Base-by-base conservation (phyloP, 2,888 invertebrate species). In the Mesorhabditis sp. region DNA sequence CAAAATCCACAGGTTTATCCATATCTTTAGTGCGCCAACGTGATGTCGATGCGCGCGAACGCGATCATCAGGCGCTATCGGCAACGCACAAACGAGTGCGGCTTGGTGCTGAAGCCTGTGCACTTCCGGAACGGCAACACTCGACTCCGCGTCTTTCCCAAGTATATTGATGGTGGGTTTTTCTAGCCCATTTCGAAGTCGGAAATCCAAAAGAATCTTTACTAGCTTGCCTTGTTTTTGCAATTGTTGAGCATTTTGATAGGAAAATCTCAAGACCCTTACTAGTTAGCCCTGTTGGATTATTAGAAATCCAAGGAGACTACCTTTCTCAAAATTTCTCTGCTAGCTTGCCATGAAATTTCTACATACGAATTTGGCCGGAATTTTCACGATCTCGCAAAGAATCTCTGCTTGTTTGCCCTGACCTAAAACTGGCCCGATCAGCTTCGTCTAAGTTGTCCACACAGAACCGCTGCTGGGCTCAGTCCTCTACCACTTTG, bases 91-190 rank as follows among this genome's bases (percentile, higher is more conserved):
- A 70, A 80, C 45, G 84, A 85, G 50, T 82, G 84, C 58, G 84
- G 84, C 13, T 71, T 84, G 41, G 84, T 84, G 4, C 74, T 84
- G 28, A 84, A 84, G 70, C 84, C 84, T 5, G 84, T 84, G 5
- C 84, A 84, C 68, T 84, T 84, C 71, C 80, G 80, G 66, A 84
- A 84, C 66, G 84, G 84, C 45, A 84, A 84, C 74, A 84, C 84
- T 5, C 72, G 84, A 58, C 74, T 84, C 13, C 72, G 84, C 13
- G 84, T 84, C 15, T 84, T 85, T 70, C 84, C 84, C n/a, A 84
- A 85, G 70, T 80, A 78, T 72, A 78, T 84, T n/a, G 84, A 83
- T 69, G 83, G 82, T 82, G 5, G 68, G 71, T 28, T 28, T 28
- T 28, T 28, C n/a, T 28, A 63, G 28, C 66, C 4, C 3, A 15